Base-by-base conservation (phyloP, 2,113 vertebrate species). In the Ophiodon elongatus region DNA sequence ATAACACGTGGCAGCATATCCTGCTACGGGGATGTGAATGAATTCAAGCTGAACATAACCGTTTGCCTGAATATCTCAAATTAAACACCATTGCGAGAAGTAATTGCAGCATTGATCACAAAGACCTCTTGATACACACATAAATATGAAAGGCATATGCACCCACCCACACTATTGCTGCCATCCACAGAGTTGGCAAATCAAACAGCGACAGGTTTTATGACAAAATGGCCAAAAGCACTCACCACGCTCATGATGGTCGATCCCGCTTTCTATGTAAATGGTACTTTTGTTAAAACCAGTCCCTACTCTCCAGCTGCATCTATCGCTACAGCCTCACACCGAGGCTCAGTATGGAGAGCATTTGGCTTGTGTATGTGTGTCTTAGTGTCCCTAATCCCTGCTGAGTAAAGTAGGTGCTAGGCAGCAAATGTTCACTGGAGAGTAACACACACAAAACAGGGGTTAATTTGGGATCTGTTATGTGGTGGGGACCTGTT, bases 381-480 rank as follows among this genome's bases (percentile, higher is more conserved):
- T 79, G 85, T 47, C 82, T 88, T 50, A 65, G 77, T 86, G 86
- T 80, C 74, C 63, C 79, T 95, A 94, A 95, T 95, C 94, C 94
- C 93, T 74, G 75, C 87, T 86, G 92, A 91, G 89, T 69, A 81
- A 77, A 87, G 85, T 86, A 73, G 93, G 87, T 92, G 94, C 94
- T 93, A 93, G 90, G 93, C 93, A 94, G 92, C 91, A 82, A 88
- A 66, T 47, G 76, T 72, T 88, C 91, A 89, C 85, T 60, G 41
- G 91, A 86, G 93, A 92, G 85, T 89, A 88, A 27, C 59, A 84
- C 23, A 73, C 63, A 82, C 82, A 76, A 66, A 86, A 80, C 86
- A 89, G 52, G 43, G 73, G 73, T 85, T 85, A 76, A 66, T 80
- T 54, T 74, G 73, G 67, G 71, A 76, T 80, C 79, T 72, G 79